phyloP scores from a whole-genome alignment of 2,888 invertebrate species.

The Drosophila mulleri region DNA sequence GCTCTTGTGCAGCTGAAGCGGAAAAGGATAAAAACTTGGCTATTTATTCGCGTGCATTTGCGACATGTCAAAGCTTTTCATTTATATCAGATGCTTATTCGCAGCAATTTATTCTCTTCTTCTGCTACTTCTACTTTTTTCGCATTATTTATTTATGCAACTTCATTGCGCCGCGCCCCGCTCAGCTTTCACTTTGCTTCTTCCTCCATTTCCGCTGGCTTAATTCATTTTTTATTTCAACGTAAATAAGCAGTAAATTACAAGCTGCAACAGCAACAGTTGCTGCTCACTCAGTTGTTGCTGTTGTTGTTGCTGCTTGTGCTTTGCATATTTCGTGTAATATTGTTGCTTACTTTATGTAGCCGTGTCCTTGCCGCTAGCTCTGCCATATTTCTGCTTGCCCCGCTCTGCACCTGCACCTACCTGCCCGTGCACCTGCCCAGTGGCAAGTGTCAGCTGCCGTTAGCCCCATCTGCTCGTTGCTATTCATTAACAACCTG shows the following conservation, averaged over 20 bases:
- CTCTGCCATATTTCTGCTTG: conserved; percentile 40
- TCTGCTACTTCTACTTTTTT: neutral
- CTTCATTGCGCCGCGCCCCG: conserved; percentile 7
- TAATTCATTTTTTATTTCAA: conserved; percentile 76
- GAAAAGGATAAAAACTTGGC: conserved; percentile 14
- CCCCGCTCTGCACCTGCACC: neutral
- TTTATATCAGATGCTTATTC: conserved; percentile 55
- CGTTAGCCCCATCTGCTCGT: neutral
- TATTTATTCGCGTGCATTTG: conserved; percentile 49
- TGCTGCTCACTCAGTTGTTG: conserved; percentile 23
- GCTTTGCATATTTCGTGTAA: conserved; percentile 44
- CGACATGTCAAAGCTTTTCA: conserved; percentile 75
- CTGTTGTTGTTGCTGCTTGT: conserved; percentile 35
- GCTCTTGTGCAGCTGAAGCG: conserved; percentile 6
- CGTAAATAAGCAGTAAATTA: conserved; percentile 80
- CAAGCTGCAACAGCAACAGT: conserved; percentile 41
- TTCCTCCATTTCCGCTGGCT: conserved; percentile 50
- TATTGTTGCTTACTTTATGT: conserved; percentile 38
- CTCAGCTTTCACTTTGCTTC: conserved; percentile 22
- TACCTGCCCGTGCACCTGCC: neutral
- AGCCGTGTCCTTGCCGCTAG: conserved; percentile 23
- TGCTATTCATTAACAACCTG: conserved; percentile 41
- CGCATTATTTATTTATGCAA: conserved; percentile 64
- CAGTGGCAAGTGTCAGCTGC: neutral
- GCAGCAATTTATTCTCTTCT: conserved; percentile 17